Percentiles rank a stretch among this genome's conserved stretches.
These are phyloP conservation scores for Eupelmus urozonus DNA, from an alignment of 2,888 invertebrate species.

Conservation along the genomic window DNA sequence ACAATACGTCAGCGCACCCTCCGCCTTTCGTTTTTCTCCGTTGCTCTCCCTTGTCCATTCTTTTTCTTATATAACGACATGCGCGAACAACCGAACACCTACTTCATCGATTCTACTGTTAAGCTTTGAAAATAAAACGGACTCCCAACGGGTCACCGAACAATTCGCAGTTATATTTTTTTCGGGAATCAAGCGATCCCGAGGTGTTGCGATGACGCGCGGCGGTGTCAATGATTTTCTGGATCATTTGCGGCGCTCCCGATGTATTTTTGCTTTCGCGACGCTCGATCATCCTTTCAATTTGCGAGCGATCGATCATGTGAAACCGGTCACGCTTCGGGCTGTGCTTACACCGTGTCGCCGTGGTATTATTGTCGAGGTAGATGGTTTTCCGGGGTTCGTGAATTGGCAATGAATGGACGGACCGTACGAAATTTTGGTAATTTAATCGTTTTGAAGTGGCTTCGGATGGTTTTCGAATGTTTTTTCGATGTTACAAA, in stretches of 20 bases:
- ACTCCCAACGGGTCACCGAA: too few species aligned
- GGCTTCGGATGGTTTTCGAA: not conserved
- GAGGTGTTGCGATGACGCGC: too few species aligned
- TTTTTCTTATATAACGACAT: constrained; percentile 24
- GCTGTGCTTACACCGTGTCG: constrained; percentile 16
- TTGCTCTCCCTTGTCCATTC: constrained; percentile 6
- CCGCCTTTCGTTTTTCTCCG: constrained; percentile 13
- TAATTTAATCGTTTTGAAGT: not conserved
- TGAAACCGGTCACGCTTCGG: constrained; percentile 37
- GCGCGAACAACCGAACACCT: not conserved
- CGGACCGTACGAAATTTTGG: too few species aligned
- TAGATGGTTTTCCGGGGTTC: constrained; percentile 17
- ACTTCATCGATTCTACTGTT: not conserved
- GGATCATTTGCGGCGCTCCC: constrained; percentile 53
- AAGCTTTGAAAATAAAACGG: constrained; percentile 25
- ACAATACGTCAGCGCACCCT: constrained; percentile 52
- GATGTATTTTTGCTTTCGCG: not conserved
- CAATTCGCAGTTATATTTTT: too few species aligned
- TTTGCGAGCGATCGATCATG: constrained; percentile 41
- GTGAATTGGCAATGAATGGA: constrained; percentile 15
- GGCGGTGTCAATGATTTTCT: too few species aligned
- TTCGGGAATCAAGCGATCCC: too few species aligned
- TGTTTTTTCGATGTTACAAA: not conserved
- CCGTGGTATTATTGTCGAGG: not conserved
- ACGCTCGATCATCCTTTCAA: constrained; percentile 43